A percentile compares a stretch with the other conserved stretches of the same genome.
Evolutionary conservation across 2,888 invertebrate genomes (phyloP).

Genomic region (Drosophila longiperda): DNA sequence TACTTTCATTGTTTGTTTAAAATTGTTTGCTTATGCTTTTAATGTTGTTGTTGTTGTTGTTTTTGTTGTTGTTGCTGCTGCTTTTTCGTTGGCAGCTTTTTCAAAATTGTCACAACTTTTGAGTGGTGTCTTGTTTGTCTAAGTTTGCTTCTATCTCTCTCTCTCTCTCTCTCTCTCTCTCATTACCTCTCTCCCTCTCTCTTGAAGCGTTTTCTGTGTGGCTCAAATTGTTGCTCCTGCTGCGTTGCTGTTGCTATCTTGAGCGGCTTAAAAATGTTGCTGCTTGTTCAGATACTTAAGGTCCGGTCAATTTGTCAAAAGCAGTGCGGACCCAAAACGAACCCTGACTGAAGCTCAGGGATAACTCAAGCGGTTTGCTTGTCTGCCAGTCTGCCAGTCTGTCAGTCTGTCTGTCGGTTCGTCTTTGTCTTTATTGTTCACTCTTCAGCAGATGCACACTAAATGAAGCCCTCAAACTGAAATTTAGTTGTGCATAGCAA

Average conservation of each 20-base stretch:
- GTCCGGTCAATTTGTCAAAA: constrained; percentile 59
- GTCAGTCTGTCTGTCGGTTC: not conserved
- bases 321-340: constrained; percentile 22
- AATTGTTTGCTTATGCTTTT: constrained; percentile 60
- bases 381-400: not conserved
- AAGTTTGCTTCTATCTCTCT: no score
- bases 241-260: constrained; percentile 35
- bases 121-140: constrained; percentile 37
- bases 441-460: not conserved
- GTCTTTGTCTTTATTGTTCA: not conserved
- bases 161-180: not conserved
- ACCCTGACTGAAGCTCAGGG: constrained; percentile 12
- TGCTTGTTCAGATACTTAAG: constrained; percentile 52
- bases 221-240: constrained; percentile 51
- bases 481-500: constrained; percentile 20
- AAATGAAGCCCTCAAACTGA: constrained; percentile 30
- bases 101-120: constrained; percentile 58
- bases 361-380: constrained; percentile 16
- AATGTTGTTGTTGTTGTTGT: constrained; percentile 18
- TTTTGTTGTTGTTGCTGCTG: constrained; percentile 9
- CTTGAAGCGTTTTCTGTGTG: constrained; percentile 19
- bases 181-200: not conserved
- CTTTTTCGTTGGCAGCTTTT: constrained; percentile 20
- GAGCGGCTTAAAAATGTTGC: constrained; percentile 54
- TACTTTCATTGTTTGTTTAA: constrained; percentile 62